phyloP scores from a whole-genome alignment of 2,888 invertebrate genomes.

The Phania funesta region DNA sequence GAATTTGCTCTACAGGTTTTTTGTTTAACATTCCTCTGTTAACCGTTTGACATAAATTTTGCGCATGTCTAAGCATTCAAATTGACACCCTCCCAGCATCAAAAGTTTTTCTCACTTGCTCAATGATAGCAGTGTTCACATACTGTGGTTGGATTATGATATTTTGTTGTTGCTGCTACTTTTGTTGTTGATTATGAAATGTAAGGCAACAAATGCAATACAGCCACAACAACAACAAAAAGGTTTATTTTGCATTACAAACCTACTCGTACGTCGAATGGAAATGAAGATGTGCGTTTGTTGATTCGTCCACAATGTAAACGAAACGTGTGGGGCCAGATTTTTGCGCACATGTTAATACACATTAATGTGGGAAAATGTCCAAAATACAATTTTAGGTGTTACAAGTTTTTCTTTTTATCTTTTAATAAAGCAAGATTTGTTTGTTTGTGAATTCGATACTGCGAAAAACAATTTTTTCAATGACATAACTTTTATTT shows the following conservation, averaged over 20 bases:
- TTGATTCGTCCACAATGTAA: background rate
- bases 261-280: background rate
- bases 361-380: background rate
- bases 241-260: conserved; percentile 18
- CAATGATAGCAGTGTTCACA: conserved; percentile 5
- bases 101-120: conserved; percentile 8
- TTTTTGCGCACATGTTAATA: background rate
- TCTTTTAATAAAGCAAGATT: too few relatives aligned
- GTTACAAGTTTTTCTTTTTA: too few relatives aligned
- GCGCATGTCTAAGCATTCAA: conserved; percentile 54
- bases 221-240: background rate
- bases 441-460: too few relatives aligned
- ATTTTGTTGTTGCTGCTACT: conserved; percentile 1
- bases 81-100: conserved; percentile 51
- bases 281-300: conserved; percentile 43
- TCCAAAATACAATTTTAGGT: too few relatives aligned
- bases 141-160: background rate
- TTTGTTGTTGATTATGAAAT: conserved; percentile 3
- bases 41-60: conserved; percentile 57
- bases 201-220: conserved; percentile 34
- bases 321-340: conserved; percentile 19
- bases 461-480: too few relatives aligned
- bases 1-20: conserved; percentile 10
- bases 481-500: too few relatives aligned
- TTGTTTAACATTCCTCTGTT: conserved; percentile 52